Percentiles rank a stretch among this genome's conserved stretches.
phyloP scores from a whole-genome alignment of 2,113 vertebrate species.

The Thalassoma bifasciatum region DNA sequence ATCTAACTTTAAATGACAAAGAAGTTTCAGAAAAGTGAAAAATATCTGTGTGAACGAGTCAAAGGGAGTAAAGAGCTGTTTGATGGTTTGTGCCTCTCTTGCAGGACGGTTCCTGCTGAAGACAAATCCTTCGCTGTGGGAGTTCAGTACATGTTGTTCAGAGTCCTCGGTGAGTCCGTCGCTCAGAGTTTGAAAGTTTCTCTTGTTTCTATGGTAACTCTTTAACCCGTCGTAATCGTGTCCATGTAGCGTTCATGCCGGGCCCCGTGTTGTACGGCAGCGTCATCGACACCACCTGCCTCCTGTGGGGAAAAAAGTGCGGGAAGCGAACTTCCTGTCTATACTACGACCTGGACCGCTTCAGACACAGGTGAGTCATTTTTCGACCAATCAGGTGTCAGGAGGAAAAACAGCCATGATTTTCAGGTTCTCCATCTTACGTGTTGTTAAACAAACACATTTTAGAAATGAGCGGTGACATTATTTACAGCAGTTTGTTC shows the following conservation, averaged over 20 bases:
- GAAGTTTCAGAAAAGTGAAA: neutral
- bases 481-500: too few relatives aligned
- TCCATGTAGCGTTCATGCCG: conserved; percentile 90
- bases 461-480: too few relatives aligned
- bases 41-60: too few relatives aligned
- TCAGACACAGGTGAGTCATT: conserved; percentile 86
- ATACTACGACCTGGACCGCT: conserved; percentile 89
- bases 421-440: too few relatives aligned
- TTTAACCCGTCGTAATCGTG: neutral
- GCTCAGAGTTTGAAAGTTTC: too few relatives aligned
- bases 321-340: conserved; percentile 84
- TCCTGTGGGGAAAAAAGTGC: conserved; percentile 88
- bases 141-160: conserved; percentile 93
- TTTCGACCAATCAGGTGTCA: too few relatives aligned
- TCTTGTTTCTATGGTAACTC: too few relatives aligned
- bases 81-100: conserved; percentile 9
- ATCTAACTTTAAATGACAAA: neutral
- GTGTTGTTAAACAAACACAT: too few relatives aligned
- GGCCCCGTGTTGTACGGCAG: conserved; percentile 91
- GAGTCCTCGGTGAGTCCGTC: conserved; percentile 86
- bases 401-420: too few relatives aligned
- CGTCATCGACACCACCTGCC: conserved; percentile 90
- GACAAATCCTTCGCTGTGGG: conserved; percentile 94
- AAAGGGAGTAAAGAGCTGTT: too few relatives aligned
- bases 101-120: conserved; percentile 86